phyloP scores from a whole-genome alignment of 2,113 vertebrate genomes.

The Dryoscopus gambensis region DNA sequence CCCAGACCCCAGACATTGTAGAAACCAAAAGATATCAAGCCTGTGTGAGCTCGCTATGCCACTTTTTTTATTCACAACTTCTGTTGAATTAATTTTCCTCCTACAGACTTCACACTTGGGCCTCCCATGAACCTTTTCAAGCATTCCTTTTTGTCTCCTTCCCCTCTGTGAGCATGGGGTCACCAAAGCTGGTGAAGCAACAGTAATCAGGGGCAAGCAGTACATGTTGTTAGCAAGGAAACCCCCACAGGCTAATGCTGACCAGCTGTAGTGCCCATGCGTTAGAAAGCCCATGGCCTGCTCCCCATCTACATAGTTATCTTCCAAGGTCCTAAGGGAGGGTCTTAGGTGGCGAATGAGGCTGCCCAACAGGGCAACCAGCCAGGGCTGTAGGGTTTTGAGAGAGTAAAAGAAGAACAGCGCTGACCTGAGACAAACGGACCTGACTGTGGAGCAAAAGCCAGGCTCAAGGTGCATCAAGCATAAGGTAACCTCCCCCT shows the following conservation, averaged over 20 bases:
- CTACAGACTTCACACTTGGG: neutral
- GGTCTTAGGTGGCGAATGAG: neutral
- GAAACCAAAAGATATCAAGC: neutral
- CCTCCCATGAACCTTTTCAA: neutral
- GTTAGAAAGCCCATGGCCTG: neutral
- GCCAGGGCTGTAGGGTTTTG: neutral
- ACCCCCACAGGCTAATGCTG: neutral
- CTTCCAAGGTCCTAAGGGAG: neutral
- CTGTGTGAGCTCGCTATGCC: neutral
- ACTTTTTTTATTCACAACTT: neutral
- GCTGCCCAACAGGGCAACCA: neutral
- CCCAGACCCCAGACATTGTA: neutral
- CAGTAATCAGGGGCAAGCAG: neutral
- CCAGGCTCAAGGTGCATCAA: neutral
- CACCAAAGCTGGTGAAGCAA: neutral
- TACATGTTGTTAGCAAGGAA: neutral
- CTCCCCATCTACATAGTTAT: accelerated
- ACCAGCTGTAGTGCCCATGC: neutral
- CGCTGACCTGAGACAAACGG: neutral
- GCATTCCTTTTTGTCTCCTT: neutral
- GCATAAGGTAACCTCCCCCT: neutral
- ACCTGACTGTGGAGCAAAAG: neutral
- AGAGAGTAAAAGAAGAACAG: neutral
- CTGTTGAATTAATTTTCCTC: neutral
- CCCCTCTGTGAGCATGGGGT: neutral